These are phyloP conservation scores for Podiceps cristatus DNA, from an alignment of 2,113 vertebrate species.

Conservation along the genomic window DNA sequence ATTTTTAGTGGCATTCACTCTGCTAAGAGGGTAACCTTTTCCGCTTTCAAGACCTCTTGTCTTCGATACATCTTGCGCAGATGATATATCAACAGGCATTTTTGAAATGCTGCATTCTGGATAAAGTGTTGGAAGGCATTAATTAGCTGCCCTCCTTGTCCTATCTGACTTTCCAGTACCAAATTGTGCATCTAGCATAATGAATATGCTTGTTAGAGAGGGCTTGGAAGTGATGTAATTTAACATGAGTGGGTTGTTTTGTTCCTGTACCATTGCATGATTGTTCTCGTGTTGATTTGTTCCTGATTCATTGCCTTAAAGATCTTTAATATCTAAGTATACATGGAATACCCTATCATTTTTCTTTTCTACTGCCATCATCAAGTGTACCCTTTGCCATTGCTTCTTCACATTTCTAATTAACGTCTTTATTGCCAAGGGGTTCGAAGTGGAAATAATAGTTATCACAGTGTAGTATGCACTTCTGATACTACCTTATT, in stretches of 20 bases:
- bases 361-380: background rate
- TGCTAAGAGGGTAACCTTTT: background rate
- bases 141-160: slow-evolving; percentile 34
- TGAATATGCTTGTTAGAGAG: background rate
- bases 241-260: slow-evolving; percentile 30
- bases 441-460: background rate
- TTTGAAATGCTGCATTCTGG: background rate
- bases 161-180: slow-evolving; percentile 5
- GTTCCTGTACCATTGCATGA: background rate
- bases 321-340: background rate
- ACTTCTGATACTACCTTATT: background rate
- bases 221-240: slow-evolving; percentile 33
- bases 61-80: background rate
- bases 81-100: background rate
- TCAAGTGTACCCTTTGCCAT: background rate
- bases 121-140: background rate
- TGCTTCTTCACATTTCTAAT: slow-evolving; percentile 6
- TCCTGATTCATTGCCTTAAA: background rate
- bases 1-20: background rate
- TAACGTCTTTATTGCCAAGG: background rate
- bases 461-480: background rate
- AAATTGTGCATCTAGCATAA: background rate
- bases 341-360: background rate
- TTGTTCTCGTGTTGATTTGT: slow-evolving; percentile 6
- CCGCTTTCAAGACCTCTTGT: background rate